phyloP scores from a whole-genome alignment of 2,113 vertebrate genomes.

The Microcebus tavaratra region DNA sequence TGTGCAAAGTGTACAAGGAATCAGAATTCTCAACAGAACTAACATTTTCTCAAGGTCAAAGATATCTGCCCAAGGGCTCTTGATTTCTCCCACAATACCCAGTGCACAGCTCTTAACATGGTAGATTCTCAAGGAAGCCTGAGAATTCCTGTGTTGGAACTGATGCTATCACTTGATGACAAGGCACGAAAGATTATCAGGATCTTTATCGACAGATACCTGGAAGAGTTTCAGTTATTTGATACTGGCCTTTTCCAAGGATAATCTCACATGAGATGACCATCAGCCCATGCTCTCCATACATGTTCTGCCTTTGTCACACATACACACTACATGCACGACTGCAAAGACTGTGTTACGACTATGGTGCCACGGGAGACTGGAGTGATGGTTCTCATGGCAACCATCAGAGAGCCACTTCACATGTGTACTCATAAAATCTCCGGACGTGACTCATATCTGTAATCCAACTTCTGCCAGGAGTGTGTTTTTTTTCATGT shows the following conservation, averaged over 20 bases:
- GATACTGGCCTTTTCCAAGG: background rate
- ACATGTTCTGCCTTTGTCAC: background rate
- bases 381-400: constrained; percentile 24
- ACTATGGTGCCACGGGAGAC: background rate
- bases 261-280: background rate
- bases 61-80: background rate
- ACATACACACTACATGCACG: accelerated
- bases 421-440: background rate
- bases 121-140: background rate
- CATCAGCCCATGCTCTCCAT: too few relatives aligned
- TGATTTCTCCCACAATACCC: background rate
- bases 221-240: background rate
- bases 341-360: background rate
- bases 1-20: background rate
- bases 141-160: background rate
- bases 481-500: background rate
- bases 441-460: background rate
- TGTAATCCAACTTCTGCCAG: background rate
- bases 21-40: background rate
- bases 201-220: background rate
- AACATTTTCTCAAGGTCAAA: background rate
- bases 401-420: constrained; percentile 44
- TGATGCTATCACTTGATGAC: background rate
- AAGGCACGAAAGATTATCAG: background rate
- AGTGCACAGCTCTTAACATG: background rate